Conservation (phyloP, 2,797 vertebrate genomes). For the Anguilla anguilla region DNA sequence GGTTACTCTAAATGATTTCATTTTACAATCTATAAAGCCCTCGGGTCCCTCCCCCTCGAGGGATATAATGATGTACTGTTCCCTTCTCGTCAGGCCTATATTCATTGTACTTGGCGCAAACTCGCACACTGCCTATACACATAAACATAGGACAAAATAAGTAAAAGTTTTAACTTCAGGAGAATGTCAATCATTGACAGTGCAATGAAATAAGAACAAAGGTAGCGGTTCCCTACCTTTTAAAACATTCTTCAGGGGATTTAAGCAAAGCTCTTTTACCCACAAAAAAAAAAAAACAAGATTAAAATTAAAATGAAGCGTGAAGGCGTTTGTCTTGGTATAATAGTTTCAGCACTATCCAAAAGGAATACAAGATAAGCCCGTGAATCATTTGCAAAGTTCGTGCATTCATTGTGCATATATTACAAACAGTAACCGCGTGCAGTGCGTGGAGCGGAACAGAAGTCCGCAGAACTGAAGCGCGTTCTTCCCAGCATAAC, state of each 20-base stretch:
- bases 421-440: slow-evolving; percentile 10
- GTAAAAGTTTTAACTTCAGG: slow-evolving; percentile 18
- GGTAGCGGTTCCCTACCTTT: background rate
- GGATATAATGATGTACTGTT: slow-evolving; percentile 28
- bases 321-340: background rate
- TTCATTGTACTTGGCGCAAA: background rate
- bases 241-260: background rate
- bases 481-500: background rate
- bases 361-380: slow-evolving; percentile 14
- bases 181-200: slow-evolving; percentile 25
- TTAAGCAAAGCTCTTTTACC: background rate
- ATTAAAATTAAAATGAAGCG: background rate
- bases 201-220: slow-evolving; percentile 17
- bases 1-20: slow-evolving; percentile 29
- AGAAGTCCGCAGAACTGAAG: background rate
- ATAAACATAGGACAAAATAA: slow-evolving; percentile 5
- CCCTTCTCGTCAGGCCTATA: slow-evolving; percentile 17
- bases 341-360: slow-evolving; percentile 19
- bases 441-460: background rate
- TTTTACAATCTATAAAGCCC: slow-evolving; percentile 28
- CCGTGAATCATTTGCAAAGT: slow-evolving; percentile 36
- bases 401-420: slow-evolving; percentile 4
- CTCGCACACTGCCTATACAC: slow-evolving; percentile 12
- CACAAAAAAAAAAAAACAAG: slow-evolving; percentile 1
- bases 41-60: background rate